These are phyloP conservation scores for Aphrocallistes beatrix DNA, from an alignment of 37 sponge, comb jelly and placozoan genomes.

Conservation along the genomic window DNA sequence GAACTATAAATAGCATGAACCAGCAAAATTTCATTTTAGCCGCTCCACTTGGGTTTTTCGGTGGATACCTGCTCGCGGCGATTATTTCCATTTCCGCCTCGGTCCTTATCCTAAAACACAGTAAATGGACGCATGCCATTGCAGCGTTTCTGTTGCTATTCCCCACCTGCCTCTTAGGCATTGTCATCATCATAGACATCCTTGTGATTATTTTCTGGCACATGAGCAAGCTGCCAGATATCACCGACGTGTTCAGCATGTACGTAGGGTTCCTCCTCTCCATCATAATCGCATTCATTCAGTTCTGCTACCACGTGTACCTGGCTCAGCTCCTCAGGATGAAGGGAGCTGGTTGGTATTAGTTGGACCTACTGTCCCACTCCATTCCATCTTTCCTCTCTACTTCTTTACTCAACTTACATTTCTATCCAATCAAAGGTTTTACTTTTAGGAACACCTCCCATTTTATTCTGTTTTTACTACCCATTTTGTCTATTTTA, in stretches of 20 bases:
- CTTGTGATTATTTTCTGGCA: background rate
- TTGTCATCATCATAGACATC: background rate
- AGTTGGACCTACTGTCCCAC: too few relatives aligned
- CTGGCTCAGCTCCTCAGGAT: background rate
- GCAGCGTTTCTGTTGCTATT: background rate
- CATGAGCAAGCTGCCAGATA: background rate
- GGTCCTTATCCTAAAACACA: background rate
- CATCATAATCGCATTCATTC: background rate
- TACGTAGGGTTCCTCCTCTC: background rate
- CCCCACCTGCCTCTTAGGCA: background rate
- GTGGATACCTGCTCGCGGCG: background rate
- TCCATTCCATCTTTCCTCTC: too few relatives aligned
- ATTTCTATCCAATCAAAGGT: too few relatives aligned
- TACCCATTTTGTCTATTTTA: too few relatives aligned
- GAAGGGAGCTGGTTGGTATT: slow-evolving; percentile 5
- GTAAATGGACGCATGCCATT: background rate
- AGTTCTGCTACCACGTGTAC: slow-evolving; percentile 4
- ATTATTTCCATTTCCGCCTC: background rate
- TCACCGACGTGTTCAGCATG: background rate
- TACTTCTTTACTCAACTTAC: too few relatives aligned
- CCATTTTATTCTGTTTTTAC: too few relatives aligned
- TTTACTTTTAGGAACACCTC: too few relatives aligned
- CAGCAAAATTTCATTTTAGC: background rate
- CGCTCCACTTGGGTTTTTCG: background rate
- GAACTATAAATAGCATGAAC: too few relatives aligned